These are phyloP conservation scores for Nothura maculosa DNA, from an alignment of 2,797 vertebrate genomes.

Conservation along the genomic window DNA sequence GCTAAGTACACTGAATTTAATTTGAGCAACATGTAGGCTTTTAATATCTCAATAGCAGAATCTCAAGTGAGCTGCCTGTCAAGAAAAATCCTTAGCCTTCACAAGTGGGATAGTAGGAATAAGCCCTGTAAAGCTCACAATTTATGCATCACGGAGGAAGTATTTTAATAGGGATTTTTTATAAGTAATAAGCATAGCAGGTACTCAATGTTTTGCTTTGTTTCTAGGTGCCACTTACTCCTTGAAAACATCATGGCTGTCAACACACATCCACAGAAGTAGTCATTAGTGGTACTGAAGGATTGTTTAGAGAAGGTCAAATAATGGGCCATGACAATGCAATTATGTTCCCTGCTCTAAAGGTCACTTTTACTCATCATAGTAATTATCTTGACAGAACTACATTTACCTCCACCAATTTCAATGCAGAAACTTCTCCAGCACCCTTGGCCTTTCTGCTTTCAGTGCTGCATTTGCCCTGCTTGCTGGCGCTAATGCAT, in stretches of 20 bases:
- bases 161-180: neutral
- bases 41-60: neutral
- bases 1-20: neutral
- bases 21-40: neutral
- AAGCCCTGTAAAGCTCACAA: neutral
- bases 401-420: constrained; percentile 19
- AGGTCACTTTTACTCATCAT: constrained; percentile 72
- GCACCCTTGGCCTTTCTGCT: neutral
- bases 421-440: neutral
- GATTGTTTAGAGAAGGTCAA: constrained; percentile 67
- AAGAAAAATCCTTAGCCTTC: neutral
- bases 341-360: constrained; percentile 71
- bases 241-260: constrained; percentile 12
- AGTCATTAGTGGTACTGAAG: constrained; percentile 59
- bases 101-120: rapidly evolving
- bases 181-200: neutral
- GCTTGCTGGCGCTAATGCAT: neutral
- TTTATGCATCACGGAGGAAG: neutral
- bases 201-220: neutral
- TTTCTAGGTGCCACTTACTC: constrained; percentile 21
- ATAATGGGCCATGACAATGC: constrained; percentile 68
- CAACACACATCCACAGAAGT: neutral
- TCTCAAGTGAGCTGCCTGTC: neutral
- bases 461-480: neutral
- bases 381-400: constrained; percentile 65